A percentile compares a stretch with the other conserved stretches of the same genome.
phyloP scores from a whole-genome alignment of 2,888 invertebrate species.

The Acrobasis repandana region DNA sequence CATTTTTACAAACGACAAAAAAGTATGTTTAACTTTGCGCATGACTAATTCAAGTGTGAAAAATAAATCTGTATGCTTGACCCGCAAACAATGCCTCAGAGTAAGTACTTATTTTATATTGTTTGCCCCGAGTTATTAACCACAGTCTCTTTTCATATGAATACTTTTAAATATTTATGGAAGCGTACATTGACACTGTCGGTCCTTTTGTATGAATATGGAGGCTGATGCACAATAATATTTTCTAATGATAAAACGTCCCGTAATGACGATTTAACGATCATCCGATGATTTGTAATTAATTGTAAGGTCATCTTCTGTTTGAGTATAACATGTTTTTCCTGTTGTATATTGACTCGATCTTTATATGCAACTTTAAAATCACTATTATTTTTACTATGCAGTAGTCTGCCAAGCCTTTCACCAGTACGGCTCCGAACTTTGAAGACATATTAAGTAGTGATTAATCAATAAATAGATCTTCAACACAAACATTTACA shows the following conservation, averaged over 20 bases:
- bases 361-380: not conserved
- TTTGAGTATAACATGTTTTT: not conserved
- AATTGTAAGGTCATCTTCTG: conserved; percentile 17
- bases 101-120: not conserved
- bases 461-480: no score
- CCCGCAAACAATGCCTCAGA: not conserved
- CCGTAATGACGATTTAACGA: conserved; percentile 8
- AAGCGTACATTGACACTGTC: not conserved
- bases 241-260: conserved; percentile 13
- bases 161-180: not conserved
- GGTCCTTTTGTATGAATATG: not conserved
- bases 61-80: not conserved
- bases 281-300: conserved; percentile 12
- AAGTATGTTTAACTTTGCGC: not conserved
- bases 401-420: no score
- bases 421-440: no score
- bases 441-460: no score
- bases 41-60: not conserved
- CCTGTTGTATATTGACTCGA: not conserved
- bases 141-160: not conserved
- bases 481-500: no score
- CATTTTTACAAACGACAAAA: not conserved
- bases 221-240: not conserved
- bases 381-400: not conserved
- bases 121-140: not conserved